Conservation (phyloP, 2,888 invertebrate genomes). For the Saturnia pavonia region DNA sequence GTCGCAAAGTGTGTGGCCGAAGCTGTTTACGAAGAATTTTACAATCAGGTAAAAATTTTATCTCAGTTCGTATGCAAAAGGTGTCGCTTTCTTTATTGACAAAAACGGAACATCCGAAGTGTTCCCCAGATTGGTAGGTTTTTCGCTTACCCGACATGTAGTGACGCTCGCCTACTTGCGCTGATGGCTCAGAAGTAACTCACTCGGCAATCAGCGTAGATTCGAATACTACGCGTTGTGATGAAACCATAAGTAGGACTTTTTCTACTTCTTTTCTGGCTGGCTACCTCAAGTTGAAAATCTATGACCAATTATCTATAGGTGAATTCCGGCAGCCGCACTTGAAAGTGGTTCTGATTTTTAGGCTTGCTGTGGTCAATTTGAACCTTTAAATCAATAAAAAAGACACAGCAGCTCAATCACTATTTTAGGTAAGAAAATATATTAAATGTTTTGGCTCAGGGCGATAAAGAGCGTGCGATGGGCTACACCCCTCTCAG, state of each 20-base stretch:
- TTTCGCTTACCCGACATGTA: no score
- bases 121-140: no score
- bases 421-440: no score
- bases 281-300: background rate
- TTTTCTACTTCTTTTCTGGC: background rate
- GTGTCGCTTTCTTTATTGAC: background rate
- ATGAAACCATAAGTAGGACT: background rate
- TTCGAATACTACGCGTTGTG: background rate
- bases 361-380: no score
- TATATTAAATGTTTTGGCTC: conserved; percentile 20
- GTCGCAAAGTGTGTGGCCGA: conserved; percentile 78
- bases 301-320: background rate
- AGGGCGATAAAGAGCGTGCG: conserved; percentile 83
- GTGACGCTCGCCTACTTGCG: no score
- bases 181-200: background rate
- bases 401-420: no score
- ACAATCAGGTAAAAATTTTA: conserved; percentile 62
- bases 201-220: background rate
- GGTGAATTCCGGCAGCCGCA: no score
- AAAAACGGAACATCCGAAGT: background rate
- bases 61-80: background rate
- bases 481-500: conserved; percentile 83
- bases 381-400: no score
- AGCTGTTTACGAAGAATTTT: conserved; percentile 80
- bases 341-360: no score